Conservation (phyloP, 2,888 invertebrate genomes). For the Coremacera marginata region DNA sequence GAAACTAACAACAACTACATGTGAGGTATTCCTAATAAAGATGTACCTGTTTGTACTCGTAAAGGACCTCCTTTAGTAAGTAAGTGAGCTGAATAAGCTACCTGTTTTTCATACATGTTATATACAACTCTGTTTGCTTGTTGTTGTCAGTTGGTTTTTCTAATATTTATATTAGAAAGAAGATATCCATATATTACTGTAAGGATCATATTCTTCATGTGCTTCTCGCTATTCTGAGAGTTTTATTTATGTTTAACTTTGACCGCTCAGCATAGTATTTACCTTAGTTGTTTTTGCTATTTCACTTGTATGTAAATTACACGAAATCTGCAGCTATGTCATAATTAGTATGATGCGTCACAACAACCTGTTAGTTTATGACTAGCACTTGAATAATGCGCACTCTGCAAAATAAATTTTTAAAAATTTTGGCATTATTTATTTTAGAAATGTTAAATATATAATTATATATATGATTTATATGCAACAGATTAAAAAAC, state of each 20-base stretch:
- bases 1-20: neutral
- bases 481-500: neutral
- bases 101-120: neutral
- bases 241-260: neutral
- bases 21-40: too few relatives aligned
- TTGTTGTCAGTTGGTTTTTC: neutral
- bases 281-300: neutral
- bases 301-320: neutral
- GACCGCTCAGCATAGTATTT: conserved; percentile 10
- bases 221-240: conserved; percentile 29
- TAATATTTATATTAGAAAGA: neutral
- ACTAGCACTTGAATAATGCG: conserved; percentile 54
- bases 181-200: neutral
- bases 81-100: neutral
- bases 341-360: conserved; percentile 4
- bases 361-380: conserved; percentile 52
- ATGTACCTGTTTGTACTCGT: neutral
- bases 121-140: conserved; percentile 6
- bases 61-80: neutral
- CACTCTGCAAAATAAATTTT: conserved; percentile 14
- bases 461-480: neutral
- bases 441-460: too few relatives aligned
- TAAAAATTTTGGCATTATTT: neutral
- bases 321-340: conserved; percentile 15
- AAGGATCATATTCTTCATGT: conserved; percentile 15